Conservation (phyloP, 2,113 vertebrate species). For the Notiomystis cincta region DNA sequence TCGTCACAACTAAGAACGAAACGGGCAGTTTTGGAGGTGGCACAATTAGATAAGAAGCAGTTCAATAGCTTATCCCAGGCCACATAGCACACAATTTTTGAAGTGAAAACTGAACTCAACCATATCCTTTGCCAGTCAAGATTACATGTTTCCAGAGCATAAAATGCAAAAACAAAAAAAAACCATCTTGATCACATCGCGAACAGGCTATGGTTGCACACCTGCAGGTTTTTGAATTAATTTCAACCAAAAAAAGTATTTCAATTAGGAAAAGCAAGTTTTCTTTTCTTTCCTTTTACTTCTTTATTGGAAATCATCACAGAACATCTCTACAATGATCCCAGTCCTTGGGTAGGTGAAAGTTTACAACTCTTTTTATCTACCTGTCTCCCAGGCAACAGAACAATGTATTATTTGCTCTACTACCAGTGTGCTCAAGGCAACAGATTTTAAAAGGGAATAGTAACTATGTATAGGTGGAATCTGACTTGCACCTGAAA, state of each 20-base stretch:
- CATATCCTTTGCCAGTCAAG: background rate
- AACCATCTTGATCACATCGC: fast-evolving
- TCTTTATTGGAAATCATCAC: background rate
- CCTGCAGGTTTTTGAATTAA: background rate
- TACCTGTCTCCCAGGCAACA: background rate
- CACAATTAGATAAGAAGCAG: background rate
- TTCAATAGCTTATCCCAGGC: background rate
- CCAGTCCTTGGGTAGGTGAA: background rate
- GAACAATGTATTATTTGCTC: background rate
- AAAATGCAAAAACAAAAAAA: background rate
- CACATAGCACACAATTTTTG: background rate
- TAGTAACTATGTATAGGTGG: background rate
- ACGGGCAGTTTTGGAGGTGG: background rate
- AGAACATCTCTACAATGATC: background rate
- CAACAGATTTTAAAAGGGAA: background rate
- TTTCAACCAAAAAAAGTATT: background rate
- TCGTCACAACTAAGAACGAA: background rate
- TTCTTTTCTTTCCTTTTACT: background rate
- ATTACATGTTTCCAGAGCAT: background rate
- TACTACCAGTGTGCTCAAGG: background rate
- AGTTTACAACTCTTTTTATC: background rate
- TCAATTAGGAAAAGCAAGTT: background rate
- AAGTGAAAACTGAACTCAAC: background rate
- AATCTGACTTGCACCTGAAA: background rate
- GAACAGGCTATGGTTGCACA: background rate